phyloP scores from a whole-genome alignment of 2,113 vertebrate genomes.

The Sterrhoptilus dennistouni region DNA sequence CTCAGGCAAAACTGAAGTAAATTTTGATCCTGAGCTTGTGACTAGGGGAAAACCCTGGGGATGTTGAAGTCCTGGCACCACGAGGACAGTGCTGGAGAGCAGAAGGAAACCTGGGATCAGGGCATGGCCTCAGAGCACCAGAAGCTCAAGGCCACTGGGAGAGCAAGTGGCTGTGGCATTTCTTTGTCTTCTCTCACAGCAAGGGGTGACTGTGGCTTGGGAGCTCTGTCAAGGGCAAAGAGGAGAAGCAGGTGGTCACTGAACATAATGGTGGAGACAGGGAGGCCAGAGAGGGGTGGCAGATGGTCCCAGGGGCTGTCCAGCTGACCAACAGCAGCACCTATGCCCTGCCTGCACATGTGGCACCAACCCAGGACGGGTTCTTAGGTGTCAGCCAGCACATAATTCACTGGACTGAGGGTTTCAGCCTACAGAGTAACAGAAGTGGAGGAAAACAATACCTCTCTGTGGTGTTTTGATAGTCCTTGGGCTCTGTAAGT shows the following conservation, averaged over 20 bases:
- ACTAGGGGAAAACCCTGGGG: background rate
- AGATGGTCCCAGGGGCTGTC: slow-evolving; percentile 33
- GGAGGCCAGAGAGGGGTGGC: slow-evolving; percentile 9
- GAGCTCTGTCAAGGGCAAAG: slow-evolving; percentile 4
- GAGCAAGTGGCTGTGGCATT: background rate
- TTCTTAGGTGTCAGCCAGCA: background rate
- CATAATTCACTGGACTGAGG: slow-evolving; percentile 33
- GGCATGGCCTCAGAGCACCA: background rate
- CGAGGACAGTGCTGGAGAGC: background rate
- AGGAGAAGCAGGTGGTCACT: slow-evolving; percentile 45
- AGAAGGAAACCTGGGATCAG: background rate
- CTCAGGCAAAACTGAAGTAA: background rate
- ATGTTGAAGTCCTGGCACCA: background rate
- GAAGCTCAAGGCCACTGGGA: background rate
- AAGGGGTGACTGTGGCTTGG: background rate
- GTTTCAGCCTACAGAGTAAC: background rate
- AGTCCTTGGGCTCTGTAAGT: background rate
- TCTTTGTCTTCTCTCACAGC: background rate
- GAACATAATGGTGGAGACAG: background rate
- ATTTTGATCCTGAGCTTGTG: background rate
- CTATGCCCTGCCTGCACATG: slow-evolving; percentile 33
- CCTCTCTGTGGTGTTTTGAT: background rate
- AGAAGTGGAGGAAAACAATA: slow-evolving; percentile 28
- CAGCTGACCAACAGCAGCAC: slow-evolving; percentile 55
- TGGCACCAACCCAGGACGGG: background rate